A percentile compares a stretch with the other conserved stretches of the same genome.
phyloP scores from a whole-genome alignment of 2,113 vertebrate species.

The Stigmatopora argus region DNA sequence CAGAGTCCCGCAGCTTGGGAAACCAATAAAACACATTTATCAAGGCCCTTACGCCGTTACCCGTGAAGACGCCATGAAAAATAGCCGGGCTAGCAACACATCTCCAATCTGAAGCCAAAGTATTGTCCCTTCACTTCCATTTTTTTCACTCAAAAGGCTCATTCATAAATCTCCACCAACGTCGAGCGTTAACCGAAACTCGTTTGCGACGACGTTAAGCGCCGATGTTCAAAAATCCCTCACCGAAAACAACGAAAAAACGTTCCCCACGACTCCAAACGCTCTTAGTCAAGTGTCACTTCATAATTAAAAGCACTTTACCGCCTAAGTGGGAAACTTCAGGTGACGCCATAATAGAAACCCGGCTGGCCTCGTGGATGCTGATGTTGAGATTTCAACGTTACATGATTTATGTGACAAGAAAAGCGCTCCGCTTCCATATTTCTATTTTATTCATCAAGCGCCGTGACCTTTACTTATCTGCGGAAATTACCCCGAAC shows the following conservation, averaged over 20 bases:
- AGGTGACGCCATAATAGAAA: slow-evolving; percentile 20
- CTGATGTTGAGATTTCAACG: neutral
- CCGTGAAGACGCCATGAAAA: no score
- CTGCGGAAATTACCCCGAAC: neutral
- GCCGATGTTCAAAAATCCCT: neutral
- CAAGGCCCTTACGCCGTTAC: no score
- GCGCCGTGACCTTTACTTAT: slow-evolving; percentile 6
- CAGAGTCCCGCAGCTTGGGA: no score
- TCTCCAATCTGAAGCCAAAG: no score
- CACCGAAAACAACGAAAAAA: slow-evolving; percentile 21
- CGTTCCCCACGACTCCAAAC: slow-evolving; percentile 29
- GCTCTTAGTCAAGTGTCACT: slow-evolving; percentile 21
- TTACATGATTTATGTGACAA: slow-evolving; percentile 6
- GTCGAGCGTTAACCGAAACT: neutral
- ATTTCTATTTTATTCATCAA: slow-evolving; percentile 2
- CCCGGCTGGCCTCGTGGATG: neutral
- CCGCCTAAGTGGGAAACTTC: slow-evolving; percentile 33
- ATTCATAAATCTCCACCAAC: neutral
- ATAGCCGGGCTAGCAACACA: no score
- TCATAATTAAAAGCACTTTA: slow-evolving; percentile 51
- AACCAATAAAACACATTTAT: no score
- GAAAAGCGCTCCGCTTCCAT: neutral
- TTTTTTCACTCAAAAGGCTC: no score
- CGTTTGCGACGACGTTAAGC: slow-evolving; percentile 1
- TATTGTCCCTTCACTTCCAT: no score